Evolutionary conservation across 2,888 invertebrate species (phyloP).

Genomic region (Spisula solida): DNA sequence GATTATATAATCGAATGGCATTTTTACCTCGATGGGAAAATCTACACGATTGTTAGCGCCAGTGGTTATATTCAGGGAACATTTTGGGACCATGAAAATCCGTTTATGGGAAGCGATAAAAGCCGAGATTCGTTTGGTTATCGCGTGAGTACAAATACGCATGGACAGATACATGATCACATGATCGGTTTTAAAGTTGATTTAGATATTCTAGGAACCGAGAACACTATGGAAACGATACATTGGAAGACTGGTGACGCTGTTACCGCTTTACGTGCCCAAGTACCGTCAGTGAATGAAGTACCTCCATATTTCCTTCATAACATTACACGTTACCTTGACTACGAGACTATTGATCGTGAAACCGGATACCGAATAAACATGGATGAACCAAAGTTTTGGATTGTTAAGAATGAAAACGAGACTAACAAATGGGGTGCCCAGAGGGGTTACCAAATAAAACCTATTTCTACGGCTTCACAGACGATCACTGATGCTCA

Average conservation of each 20-base stretch:
- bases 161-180: constrained; percentile 76
- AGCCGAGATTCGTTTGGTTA: constrained; percentile 69
- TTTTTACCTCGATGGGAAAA: constrained; percentile 69
- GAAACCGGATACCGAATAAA: constrained; percentile 69
- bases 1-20: constrained; percentile 74
- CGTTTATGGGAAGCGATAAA: constrained; percentile 60
- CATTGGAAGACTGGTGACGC: constrained; percentile 74
- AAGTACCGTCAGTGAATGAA: constrained; percentile 41
- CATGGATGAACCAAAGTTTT: constrained; percentile 70
- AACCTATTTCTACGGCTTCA: constrained; percentile 68
- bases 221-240: constrained; percentile 73
- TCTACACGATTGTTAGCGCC: constrained; percentile 63
- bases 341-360: constrained; percentile 67
- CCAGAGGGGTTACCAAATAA: constrained; percentile 71
- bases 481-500: constrained; percentile 61
- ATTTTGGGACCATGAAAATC: constrained; percentile 71
- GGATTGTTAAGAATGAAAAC: constrained; percentile 73
- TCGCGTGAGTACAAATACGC: constrained; percentile 50
- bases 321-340: constrained; percentile 73
- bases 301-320: constrained; percentile 70
- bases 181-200: constrained; percentile 78
- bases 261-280: constrained; percentile 59
- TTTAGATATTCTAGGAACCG: constrained; percentile 71
- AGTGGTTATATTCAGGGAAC: constrained; percentile 67
- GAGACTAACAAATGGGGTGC: constrained; percentile 72